Conservation (phyloP, 1,140 invertebrate species). For the Brachionus manjavacas region DNA sequence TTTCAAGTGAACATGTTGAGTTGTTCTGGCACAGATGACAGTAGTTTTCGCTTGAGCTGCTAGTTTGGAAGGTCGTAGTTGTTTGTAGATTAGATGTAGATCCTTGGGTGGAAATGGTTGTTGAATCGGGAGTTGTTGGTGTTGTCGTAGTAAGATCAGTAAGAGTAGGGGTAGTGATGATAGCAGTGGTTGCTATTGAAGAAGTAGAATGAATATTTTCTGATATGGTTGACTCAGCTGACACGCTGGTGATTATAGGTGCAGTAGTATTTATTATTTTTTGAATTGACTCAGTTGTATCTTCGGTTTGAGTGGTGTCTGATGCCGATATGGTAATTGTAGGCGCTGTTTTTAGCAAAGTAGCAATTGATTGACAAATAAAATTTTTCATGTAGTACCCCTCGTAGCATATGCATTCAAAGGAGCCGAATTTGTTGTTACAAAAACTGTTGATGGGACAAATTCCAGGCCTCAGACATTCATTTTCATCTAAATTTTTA, state of each 20-base stretch:
- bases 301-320: background rate
- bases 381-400: background rate
- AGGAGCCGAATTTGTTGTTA: conserved; percentile 15
- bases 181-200: background rate
- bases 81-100: background rate
- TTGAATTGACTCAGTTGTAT: background rate
- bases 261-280: background rate
- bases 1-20: background rate
- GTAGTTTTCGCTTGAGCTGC: background rate
- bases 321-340: background rate
- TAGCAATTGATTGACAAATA: background rate
- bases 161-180: background rate
- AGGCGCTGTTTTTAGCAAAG: background rate
- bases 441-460: conserved; percentile 16
- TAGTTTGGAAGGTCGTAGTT: background rate
- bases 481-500: conserved; percentile 20
- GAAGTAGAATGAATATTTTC: background rate
- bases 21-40: background rate
- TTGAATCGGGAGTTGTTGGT: background rate
- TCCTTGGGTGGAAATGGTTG: background rate
- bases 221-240: background rate
- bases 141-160: background rate
- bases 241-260: background rate
- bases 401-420: conserved; percentile 1
- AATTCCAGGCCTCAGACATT: background rate